These are phyloP conservation scores for Drosophila lutescens DNA, from an alignment of 2,888 invertebrate species.

Conservation along the genomic window DNA sequence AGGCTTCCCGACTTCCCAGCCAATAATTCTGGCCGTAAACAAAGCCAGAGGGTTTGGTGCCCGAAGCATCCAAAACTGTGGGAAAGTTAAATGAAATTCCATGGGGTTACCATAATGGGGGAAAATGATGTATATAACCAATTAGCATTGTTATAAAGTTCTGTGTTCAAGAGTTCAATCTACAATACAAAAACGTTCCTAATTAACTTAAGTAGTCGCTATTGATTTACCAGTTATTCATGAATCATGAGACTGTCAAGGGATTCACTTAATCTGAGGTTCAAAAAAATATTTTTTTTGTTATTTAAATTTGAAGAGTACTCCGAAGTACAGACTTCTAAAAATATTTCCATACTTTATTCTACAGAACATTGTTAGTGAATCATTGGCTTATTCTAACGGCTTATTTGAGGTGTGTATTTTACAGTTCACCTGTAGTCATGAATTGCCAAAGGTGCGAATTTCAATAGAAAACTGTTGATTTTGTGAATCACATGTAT, in stretches of 20 bases:
- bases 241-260: not conserved
- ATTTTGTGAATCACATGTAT: not conserved
- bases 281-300: not conserved
- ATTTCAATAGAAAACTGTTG: not conserved
- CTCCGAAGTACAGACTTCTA: not conserved
- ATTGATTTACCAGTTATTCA: not conserved
- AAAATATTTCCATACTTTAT: not conserved
- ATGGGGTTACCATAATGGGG: not conserved
- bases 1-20: slow-evolving; percentile 86
- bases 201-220: not conserved
- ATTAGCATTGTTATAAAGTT: not conserved
- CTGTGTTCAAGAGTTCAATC: not conserved
- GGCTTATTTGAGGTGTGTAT: not conserved
- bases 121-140: not conserved
- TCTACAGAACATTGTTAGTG: not conserved
- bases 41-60: slow-evolving; percentile 86
- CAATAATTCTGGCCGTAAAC: slow-evolving; percentile 87
- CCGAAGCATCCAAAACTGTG: slow-evolving; percentile 86
- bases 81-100: not conserved
- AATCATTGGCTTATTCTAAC: not conserved
- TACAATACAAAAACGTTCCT: not conserved
- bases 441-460: not conserved
- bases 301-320: not conserved
- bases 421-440: not conserved
- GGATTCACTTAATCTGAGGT: not conserved